Evolutionary conservation across 2,113 vertebrate species (phyloP).

Genomic region (Agelaius tricolor): DNA sequence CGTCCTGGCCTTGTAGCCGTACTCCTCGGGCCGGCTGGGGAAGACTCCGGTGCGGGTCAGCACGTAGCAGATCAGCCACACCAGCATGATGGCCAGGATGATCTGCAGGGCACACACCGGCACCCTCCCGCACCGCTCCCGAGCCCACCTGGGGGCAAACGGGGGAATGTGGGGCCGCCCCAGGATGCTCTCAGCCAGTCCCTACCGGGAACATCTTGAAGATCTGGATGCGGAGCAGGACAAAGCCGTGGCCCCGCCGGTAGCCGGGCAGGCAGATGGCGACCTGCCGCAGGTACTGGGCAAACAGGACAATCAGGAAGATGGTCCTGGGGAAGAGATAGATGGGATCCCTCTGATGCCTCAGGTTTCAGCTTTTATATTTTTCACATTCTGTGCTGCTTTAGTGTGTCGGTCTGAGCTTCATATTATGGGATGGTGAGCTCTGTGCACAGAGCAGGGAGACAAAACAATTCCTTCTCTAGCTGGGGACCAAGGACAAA

Average conservation of each 20-base stretch:
- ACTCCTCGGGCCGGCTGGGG: constrained; percentile 76
- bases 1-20: constrained; percentile 90
- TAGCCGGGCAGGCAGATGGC: constrained; percentile 83
- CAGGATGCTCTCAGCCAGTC: not conserved
- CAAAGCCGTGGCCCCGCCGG: constrained; percentile 80
- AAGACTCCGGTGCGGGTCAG: constrained; percentile 83
- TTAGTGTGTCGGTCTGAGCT: not conserved
- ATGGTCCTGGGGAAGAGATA: constrained; percentile 80
- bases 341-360: not conserved
- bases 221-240: constrained; percentile 82
- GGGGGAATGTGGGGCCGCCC: accelerated
- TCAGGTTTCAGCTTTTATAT: not conserved
- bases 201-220: constrained; percentile 98
- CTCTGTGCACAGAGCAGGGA: not conserved
- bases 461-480: not conserved
- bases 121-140: accelerated
- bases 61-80: constrained; percentile 94
- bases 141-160: accelerated
- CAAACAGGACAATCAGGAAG: constrained; percentile 89
- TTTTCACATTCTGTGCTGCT: not conserved
- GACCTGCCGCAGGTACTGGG: constrained; percentile 89
- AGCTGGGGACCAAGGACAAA: not conserved
- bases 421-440: not conserved
- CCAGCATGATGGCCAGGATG: constrained; percentile 89
- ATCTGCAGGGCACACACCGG: constrained; percentile 74